Conservation (phyloP, 2,113 vertebrate species). For the Myrmecobius fasciatus region DNA sequence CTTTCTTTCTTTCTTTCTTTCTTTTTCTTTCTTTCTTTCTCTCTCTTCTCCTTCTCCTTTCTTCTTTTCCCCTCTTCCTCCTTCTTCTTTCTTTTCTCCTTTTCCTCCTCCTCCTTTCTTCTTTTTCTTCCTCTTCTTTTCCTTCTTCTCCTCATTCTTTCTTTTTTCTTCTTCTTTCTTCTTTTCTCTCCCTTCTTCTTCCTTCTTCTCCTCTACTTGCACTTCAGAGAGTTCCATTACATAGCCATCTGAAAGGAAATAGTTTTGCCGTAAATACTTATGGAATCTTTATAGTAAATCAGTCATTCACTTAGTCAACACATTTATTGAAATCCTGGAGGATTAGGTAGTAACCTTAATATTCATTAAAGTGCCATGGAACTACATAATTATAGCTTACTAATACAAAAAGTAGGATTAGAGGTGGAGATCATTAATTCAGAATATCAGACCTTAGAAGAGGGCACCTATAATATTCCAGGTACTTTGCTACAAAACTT, state of each 20-base stretch:
- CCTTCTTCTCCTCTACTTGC: too few relatives aligned
- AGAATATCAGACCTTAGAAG: background rate
- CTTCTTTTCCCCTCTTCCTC: too few relatives aligned
- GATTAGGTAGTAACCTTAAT: background rate
- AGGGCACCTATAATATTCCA: background rate
- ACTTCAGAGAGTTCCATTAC: fast-evolving
- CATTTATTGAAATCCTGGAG: background rate
- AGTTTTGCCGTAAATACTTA: background rate
- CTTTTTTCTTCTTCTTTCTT: too few relatives aligned
- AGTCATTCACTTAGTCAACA: fast-evolving
- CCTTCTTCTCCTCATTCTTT: too few relatives aligned
- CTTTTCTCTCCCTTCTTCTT: too few relatives aligned
- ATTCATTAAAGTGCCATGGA: fast-evolving
- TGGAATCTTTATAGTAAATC: background rate
- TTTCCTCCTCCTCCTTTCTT: too few relatives aligned
- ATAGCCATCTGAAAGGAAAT: fast-evolving
- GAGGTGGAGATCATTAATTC: background rate
- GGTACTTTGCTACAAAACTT: background rate
- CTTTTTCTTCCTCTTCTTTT: too few relatives aligned
- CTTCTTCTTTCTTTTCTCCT: fast-evolving
- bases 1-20: too few relatives aligned
- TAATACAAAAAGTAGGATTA: background rate
- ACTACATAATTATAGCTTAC: fast-evolving
- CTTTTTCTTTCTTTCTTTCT: too few relatives aligned
- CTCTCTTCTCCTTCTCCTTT: too few relatives aligned